These are phyloP conservation scores for Pseudochirops cupreus DNA, from an alignment of 2,797 vertebrate species.

Conservation along the genomic window DNA sequence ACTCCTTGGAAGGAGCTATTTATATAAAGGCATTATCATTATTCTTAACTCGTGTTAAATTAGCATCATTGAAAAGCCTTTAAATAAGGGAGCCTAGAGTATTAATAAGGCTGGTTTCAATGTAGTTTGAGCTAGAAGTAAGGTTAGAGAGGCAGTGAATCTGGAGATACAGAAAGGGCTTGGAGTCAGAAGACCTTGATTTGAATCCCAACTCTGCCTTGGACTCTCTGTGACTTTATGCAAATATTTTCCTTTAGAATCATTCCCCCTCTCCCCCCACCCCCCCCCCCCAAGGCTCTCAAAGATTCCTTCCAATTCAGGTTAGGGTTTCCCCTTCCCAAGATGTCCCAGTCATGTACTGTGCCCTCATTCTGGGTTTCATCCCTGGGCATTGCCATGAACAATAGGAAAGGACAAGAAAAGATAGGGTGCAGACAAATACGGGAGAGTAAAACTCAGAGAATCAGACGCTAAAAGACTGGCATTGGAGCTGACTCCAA, in stretches of 20 bases:
- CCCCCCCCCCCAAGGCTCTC: background rate
- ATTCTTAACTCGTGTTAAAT: background rate
- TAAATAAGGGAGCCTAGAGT: background rate
- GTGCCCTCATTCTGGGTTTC: background rate
- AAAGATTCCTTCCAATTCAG: background rate
- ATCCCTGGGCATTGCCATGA: background rate
- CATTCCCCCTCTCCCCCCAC: fast-evolving
- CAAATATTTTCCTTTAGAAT: background rate
- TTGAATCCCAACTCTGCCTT: background rate
- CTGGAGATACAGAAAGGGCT: background rate
- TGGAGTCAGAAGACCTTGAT: background rate
- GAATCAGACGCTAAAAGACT: background rate
- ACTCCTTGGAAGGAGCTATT: background rate
- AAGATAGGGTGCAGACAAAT: background rate
- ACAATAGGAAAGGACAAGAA: background rate
- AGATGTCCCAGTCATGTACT: background rate
- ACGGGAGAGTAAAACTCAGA: background rate
- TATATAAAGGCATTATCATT: background rate
- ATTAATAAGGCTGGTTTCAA: background rate
- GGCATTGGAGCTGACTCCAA: background rate
- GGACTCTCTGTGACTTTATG: background rate
- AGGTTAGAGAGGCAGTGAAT: background rate
- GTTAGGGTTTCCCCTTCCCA: background rate
- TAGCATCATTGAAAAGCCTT: background rate
- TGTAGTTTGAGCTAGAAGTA: background rate